Percentiles rank a stretch among this genome's conserved stretches.
These are phyloP conservation scores for Hetaerina americana DNA, from an alignment of 1,140 invertebrate genomes.

Conservation along the genomic window DNA sequence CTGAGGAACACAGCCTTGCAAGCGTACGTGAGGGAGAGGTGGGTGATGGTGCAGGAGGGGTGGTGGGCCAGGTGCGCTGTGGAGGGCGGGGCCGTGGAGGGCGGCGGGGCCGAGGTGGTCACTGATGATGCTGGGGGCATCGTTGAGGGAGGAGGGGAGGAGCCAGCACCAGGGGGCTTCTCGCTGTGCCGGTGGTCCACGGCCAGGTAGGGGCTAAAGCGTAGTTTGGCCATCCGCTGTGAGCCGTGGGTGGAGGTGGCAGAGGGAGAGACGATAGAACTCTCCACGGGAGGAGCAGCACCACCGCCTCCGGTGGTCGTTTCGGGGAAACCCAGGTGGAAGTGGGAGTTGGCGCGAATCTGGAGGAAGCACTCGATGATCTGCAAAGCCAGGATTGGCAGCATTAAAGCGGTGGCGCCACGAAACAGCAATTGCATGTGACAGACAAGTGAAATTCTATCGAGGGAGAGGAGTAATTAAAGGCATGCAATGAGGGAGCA, in stretches of 20 bases:
- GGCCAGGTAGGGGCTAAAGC: conserved; percentile 42
- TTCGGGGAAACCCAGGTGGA: conserved; percentile 63
- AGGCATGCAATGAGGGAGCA: too few species aligned
- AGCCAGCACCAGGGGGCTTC: conserved; percentile 20
- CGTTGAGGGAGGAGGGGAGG: conserved; percentile 20
- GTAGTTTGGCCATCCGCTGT: background rate
- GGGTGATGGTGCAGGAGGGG: conserved; percentile 25
- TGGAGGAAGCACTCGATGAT: conserved; percentile 74
- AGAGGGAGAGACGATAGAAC: conserved; percentile 15
- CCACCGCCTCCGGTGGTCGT: conserved; percentile 18
- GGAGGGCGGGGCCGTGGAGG: background rate
- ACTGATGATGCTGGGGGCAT: conserved; percentile 16
- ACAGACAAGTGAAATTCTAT: too few species aligned
- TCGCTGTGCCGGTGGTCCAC: conserved; percentile 37
- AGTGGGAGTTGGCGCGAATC: conserved; percentile 63
- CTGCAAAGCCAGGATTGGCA: conserved; percentile 36
- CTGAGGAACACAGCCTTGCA: conserved; percentile 51
- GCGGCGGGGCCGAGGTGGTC: background rate
- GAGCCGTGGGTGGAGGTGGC: conserved; percentile 3
- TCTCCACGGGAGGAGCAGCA: background rate
- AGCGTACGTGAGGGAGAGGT: conserved; percentile 47
- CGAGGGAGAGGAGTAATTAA: too few species aligned
- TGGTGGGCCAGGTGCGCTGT: conserved; percentile 9
- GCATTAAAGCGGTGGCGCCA: too few species aligned
- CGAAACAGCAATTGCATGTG: too few species aligned